Percentiles rank a stretch among this genome's conserved stretches.
Conservation (phyloP, 2,888 invertebrate species). For the Tanypteryx hageni region DNA sequence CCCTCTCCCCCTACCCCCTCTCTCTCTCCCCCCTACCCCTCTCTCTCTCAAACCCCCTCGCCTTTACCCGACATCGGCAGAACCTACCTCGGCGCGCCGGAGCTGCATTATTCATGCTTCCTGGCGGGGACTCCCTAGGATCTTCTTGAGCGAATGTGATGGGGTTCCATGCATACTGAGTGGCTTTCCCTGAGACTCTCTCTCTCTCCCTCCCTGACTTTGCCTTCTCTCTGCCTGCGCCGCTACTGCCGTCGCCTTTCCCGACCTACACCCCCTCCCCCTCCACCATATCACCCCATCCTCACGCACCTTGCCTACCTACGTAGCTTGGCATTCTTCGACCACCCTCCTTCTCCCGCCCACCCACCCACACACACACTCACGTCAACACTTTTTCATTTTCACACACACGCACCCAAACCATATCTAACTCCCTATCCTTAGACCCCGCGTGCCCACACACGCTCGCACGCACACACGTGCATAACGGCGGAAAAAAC, state of each 20-base stretch:
- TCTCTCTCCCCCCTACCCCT: background rate
- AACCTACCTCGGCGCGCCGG: background rate
- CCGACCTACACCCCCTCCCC: background rate
- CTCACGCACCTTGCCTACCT: background rate
- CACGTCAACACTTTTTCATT: background rate
- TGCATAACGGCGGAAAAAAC: no score
- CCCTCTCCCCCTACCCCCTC: background rate
- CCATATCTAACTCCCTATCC: no score
- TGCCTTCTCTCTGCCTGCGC: background rate
- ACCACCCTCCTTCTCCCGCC: background rate
- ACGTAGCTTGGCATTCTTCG: background rate
- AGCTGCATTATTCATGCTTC: conserved; percentile 38
- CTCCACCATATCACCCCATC: background rate
- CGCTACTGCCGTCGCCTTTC: background rate
- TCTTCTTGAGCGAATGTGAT: conserved; percentile 45
- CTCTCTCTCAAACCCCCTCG: background rate
- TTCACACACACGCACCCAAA: background rate
- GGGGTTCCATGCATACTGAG: conserved; percentile 47
- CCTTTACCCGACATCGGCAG: background rate
- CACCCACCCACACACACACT: background rate
- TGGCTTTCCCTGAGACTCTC: background rate
- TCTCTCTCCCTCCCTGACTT: background rate
- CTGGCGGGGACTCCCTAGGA: conserved; percentile 12
- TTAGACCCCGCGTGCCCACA: no score
- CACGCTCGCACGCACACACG: no score